Evolutionary conservation across 1,140 invertebrate species (phyloP).

Genomic region (Brachionus rotundiformis): DNA sequence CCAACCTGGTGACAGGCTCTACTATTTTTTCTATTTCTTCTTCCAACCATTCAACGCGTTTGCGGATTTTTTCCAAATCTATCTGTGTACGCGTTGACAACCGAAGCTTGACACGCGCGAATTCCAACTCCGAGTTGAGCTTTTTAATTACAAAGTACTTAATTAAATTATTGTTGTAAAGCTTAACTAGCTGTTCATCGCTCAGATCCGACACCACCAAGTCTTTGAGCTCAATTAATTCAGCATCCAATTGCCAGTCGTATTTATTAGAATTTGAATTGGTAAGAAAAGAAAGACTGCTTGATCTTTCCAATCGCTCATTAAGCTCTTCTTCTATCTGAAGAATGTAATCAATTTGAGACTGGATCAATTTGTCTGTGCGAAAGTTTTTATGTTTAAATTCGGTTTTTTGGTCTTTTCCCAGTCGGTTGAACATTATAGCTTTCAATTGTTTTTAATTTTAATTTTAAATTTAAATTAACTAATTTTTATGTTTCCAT

Average conservation of each 20-base stretch:
- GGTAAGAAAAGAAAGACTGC: background rate
- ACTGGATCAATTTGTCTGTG: slow-evolving; percentile 17
- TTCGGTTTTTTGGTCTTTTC: background rate
- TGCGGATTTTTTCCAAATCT: background rate
- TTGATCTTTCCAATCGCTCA: background rate
- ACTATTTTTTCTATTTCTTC: background rate
- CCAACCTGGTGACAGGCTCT: background rate
- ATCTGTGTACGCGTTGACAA: background rate
- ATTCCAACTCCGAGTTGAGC: slow-evolving; percentile 12
- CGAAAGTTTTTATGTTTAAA: background rate
- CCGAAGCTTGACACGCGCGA: background rate
- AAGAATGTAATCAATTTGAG: background rate
- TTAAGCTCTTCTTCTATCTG: slow-evolving; percentile 1
- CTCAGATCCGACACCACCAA: background rate
- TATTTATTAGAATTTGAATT: background rate
- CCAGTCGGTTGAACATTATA: background rate
- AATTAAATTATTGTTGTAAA: slow-evolving; percentile 20
- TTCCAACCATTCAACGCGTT: background rate
- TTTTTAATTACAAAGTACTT: background rate
- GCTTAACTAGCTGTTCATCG: slow-evolving; percentile 1
- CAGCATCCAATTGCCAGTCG: background rate
- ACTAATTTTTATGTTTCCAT: background rate
- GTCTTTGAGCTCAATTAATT: background rate
- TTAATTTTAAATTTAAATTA: background rate
- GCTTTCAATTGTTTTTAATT: background rate